phyloP scores from a whole-genome alignment of 2,113 vertebrate genomes.

The Myotis yumanensis region DNA sequence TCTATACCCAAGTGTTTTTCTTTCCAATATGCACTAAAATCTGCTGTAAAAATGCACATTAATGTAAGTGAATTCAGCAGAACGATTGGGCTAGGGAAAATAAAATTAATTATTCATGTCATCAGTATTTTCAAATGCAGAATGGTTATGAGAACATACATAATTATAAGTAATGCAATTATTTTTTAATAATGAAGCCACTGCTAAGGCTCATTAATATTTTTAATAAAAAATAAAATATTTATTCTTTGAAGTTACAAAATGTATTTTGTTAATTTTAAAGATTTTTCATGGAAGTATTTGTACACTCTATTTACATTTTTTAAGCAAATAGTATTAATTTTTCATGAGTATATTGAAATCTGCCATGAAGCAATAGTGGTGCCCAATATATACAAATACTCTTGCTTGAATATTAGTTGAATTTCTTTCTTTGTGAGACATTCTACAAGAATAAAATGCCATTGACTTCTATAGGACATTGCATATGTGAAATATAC shows the following conservation, averaged over 20 bases:
- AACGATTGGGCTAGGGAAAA: slow-evolving; percentile 45
- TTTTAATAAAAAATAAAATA: slow-evolving; percentile 63
- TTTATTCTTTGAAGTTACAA: slow-evolving; percentile 39
- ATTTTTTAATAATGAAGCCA: slow-evolving; percentile 58
- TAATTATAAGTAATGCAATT: slow-evolving; percentile 46
- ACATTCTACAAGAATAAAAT: background rate
- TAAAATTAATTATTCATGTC: slow-evolving; percentile 71
- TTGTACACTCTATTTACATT: slow-evolving; percentile 33
- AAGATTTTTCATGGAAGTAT: slow-evolving; percentile 54
- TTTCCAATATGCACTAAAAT: slow-evolving; percentile 40
- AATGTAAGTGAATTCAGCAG: slow-evolving; percentile 52
- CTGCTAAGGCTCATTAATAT: slow-evolving; percentile 59
- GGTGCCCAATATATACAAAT: background rate
- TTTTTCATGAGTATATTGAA: slow-evolving; percentile 44
- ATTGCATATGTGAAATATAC: background rate
- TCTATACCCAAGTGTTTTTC: slow-evolving; percentile 8
- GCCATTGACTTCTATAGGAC: background rate
- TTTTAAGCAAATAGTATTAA: slow-evolving; percentile 59
- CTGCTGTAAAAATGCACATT: slow-evolving; percentile 30
- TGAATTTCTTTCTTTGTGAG: background rate
- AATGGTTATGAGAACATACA: slow-evolving; percentile 54
- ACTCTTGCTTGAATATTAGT: background rate
- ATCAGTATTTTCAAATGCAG: slow-evolving; percentile 53
- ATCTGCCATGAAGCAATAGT: background rate
- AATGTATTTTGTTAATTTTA: slow-evolving; percentile 45